A percentile compares a stretch with the other conserved stretches of the same genome.
These are phyloP conservation scores for Parapristionchus giblindavisi DNA, from an alignment of 2,888 invertebrate genomes.

Conservation along the genomic window DNA sequence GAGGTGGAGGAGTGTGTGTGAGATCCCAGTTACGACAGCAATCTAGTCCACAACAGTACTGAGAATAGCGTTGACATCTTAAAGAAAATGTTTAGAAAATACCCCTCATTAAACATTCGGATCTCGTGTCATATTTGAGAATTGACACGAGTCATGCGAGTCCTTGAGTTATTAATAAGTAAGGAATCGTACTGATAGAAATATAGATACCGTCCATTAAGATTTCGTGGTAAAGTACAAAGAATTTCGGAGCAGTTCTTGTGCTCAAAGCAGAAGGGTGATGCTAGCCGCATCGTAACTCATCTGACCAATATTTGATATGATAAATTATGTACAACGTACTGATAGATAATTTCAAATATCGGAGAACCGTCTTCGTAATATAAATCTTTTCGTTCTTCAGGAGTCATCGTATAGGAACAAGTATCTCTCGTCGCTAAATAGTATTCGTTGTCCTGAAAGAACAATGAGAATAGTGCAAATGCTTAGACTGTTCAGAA, in stretches of 20 bases:
- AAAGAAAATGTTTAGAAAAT: constrained; percentile 2
- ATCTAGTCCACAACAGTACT: constrained; percentile 67
- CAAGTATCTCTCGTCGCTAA: constrained; percentile 65
- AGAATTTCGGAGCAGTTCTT: no score
- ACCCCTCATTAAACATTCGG: background rate
- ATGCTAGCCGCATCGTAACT: background rate
- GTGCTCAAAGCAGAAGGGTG: constrained; percentile 10
- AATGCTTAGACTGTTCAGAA: no score
- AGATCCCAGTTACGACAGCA: constrained; percentile 60
- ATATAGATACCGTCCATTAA: no score
- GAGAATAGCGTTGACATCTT: constrained; percentile 66
- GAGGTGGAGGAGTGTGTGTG: background rate
- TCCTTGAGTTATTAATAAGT: no score
- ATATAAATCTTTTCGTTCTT: constrained; percentile 58
- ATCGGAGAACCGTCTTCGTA: constrained; percentile 63
- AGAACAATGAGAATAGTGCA: background rate
- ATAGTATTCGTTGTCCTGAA: constrained; percentile 67
- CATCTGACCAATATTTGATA: no score
- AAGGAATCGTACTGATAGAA: no score
- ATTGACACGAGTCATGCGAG: no score
- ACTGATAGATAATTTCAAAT: constrained; percentile 67
- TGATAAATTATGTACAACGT: constrained; percentile 39
- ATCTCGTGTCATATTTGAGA: constrained; percentile 1
- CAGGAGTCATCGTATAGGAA: constrained; percentile 63
- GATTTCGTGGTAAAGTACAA: no score